Base-by-base conservation (phyloP, 2,888 invertebrate genomes). In the Xanthia togata region DNA sequence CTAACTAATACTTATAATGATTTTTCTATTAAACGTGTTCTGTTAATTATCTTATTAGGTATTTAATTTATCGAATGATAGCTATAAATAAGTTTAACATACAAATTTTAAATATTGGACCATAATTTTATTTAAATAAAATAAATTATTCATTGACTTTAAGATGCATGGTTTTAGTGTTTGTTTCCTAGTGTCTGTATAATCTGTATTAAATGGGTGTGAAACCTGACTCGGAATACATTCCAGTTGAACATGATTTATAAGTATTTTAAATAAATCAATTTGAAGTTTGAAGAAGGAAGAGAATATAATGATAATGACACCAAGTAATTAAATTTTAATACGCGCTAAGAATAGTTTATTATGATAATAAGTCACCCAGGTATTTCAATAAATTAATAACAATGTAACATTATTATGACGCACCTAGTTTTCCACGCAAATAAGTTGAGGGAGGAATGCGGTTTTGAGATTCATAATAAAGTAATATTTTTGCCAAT, bases 371-470 rank as follows among this genome's bases (percentile, higher is more conserved):
- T n/a, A 4, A 72, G 38, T 14, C 11, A n/a, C 17, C 12, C 5
- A 64, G 23, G 9, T 60, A 82, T 74, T 70, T 71, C 75, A 75
- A 84, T 81, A 20, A 84, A 68, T 26, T 47, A n/a, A 35, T 17
- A 70, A 84, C 59, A 74, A 74, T 68, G 44, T 63, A 44, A 9
- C 23, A 57, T 69, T 20, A 55, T 47, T 59, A n/a, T 50, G 20
- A n/a, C 70, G 4, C 31, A 44, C 44, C 55, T 53, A 31, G 23
- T 47, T 73, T 62, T 53, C 3, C 31, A 26, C 35, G n/a, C 17
- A 65, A 62, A n/a, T 76, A 38, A 60, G 38, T 62, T 23, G 14
- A 31, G 5, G 2, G 23, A 38, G 20, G 20, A 64, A 64, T 41
- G 47, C 41, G 4, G 26, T n/a, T n/a, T n/a, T 64, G n/a, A 20